These are phyloP conservation scores for Calameuta filiformis DNA, from an alignment of 2,888 invertebrate genomes.

Conservation along the genomic window DNA sequence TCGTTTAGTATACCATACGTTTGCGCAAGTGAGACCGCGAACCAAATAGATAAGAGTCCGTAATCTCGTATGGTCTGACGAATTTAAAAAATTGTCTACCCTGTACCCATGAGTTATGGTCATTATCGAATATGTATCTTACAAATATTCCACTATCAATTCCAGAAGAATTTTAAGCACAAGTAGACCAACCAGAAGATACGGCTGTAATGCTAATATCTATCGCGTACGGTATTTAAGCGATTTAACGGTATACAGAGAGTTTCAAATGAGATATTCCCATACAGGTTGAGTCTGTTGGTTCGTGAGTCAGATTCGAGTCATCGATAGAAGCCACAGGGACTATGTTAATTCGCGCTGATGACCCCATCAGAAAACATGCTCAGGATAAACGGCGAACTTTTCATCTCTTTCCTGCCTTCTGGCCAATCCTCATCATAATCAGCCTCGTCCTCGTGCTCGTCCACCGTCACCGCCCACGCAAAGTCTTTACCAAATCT, in stretches of 20 bases:
- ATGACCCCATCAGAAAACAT: conserved; percentile 65
- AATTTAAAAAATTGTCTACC: background rate
- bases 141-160: background rate
- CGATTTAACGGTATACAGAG: conserved; percentile 9
- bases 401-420: conserved; percentile 1
- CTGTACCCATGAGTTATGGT: background rate
- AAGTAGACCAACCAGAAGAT: background rate
- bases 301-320: conserved; percentile 18
- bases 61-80: background rate
- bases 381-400: conserved; percentile 30
- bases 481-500: background rate
- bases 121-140: background rate
- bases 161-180: background rate
- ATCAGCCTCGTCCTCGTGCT: background rate
- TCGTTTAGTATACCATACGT: background rate
- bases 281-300: conserved; percentile 3
- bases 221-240: background rate
- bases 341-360: conserved; percentile 59
- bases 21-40: background rate
- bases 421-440: background rate
- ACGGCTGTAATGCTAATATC: background rate
- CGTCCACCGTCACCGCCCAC: background rate
- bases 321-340: conserved; percentile 47
- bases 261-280: conserved; percentile 19
- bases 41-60: background rate